Evolutionary conservation across 2,888 invertebrate species (phyloP).

Genomic region (Noctua fimbriata): DNA sequence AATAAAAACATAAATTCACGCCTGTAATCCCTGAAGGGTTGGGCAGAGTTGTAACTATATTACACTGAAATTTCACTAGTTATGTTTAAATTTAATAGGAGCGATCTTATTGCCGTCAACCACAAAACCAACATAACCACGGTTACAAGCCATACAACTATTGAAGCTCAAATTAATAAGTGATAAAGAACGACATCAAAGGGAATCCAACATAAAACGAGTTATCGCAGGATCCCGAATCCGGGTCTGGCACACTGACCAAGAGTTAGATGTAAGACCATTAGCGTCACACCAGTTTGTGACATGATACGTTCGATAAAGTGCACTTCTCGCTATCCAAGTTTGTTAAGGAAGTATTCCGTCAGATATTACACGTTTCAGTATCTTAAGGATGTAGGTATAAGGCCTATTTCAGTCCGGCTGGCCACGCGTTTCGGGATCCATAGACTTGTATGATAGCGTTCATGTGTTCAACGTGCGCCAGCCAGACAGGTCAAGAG

Average conservation of each 20-base stretch:
- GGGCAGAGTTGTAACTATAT: not conserved
- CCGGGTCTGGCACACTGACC: conserved; percentile 12
- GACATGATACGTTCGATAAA: conserved; percentile 31
- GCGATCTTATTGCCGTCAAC: not conserved
- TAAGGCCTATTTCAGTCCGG: too few species aligned
- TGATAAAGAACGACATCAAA: not conserved
- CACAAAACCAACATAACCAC: not conserved
- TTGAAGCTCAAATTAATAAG: not conserved
- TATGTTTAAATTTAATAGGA: not conserved
- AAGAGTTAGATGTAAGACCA: conserved; percentile 37
- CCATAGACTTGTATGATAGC: too few species aligned
- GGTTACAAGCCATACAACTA: not conserved
- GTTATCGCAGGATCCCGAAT: not conserved
- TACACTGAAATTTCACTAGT: not conserved
- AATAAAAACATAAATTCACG: too few species aligned
- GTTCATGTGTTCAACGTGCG: too few species aligned
- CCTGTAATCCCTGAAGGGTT: too few species aligned
- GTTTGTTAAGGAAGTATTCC: conserved; percentile 17
- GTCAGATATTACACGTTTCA: conserved; percentile 1
- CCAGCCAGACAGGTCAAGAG: too few species aligned
- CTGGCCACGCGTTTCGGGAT: too few species aligned
- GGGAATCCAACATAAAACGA: conserved; percentile 21
- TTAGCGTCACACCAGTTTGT: conserved; percentile 12
- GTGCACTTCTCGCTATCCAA: conserved; percentile 14
- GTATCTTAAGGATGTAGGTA: not conserved